Evolutionary conservation across 2,888 invertebrate species (phyloP), one percentile per base, ranked within the genome.

Genomic region (Drosophila engyochracea): DNA sequence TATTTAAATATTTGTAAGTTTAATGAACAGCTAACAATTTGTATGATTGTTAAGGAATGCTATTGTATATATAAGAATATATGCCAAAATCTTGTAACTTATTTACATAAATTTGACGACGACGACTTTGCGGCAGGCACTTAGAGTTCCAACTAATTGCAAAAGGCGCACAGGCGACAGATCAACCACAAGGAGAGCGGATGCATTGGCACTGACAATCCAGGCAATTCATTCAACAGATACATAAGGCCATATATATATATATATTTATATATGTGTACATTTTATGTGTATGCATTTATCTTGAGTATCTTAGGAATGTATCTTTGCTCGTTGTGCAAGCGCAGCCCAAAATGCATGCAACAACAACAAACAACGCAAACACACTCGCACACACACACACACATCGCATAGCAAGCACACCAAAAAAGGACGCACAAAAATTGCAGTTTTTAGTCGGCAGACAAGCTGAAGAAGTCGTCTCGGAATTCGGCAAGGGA

Each of bases 251-350:
- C 44, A n/a, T 44, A 12, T 5, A 5, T 5, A 54, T 39, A 7
- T 31, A 55, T 31, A 39, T 28, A n/a, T 54, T 41, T 69, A 37
- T 64, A 54, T 71, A 16, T 22, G 16, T 47, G 47, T 47, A 16
- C 44, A 22, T 14, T 47, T 7, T 25, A 14, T 22, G 47, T 25
- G 25, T 25, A 49, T 68, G 70, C 71, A 86, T 78, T 86, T 85
- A 86, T 81, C 84, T 86, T 70, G 85, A 87, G 81, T 89, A 86
- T 86, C 88, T 89, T 53, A 70, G 85, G 87, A 86, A 86, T 86
- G 88, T 86, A 87, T 89, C 81, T 87, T 66, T 55, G 35, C 66
- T 54, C 74, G 78, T 74, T 83, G 77, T 84, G 87, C 84, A 76
- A 79, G 79, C 74, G 79, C 74, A 75, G 79, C 67, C 70, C 64